These are phyloP conservation scores for Amphimallon solstitiale DNA, from an alignment of 2,888 invertebrate species.

Conservation along the genomic window DNA sequence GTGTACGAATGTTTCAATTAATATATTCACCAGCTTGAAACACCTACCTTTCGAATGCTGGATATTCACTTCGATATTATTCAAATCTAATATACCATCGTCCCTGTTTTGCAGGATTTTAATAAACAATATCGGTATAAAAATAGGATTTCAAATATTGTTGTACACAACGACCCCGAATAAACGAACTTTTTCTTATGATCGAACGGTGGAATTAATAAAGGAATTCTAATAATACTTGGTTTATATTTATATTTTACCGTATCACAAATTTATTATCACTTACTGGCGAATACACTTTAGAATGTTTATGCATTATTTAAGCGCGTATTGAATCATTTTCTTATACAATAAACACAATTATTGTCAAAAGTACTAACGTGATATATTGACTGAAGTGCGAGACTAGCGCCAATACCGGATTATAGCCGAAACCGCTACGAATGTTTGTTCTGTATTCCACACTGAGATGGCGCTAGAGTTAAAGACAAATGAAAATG, in stretches of 20 bases:
- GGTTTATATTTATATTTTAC: constrained; percentile 10
- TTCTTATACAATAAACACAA: constrained; percentile 57
- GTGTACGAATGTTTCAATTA: background rate
- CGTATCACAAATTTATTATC: constrained; percentile 40
- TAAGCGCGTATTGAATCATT: constrained; percentile 41
- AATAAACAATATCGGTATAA: constrained; percentile 17
- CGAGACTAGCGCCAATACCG: constrained; percentile 51
- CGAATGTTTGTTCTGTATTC: background rate
- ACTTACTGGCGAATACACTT: constrained; percentile 23
- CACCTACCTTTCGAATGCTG: constrained; percentile 15
- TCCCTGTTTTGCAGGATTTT: background rate
- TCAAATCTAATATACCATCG: constrained; percentile 13
- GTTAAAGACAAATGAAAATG: constrained; percentile 29
- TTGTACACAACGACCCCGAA: constrained; percentile 14
- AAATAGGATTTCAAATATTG: constrained; percentile 25
- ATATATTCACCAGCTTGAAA: background rate
- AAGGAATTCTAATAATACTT: constrained; percentile 14
- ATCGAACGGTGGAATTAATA: background rate
- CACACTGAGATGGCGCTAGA: background rate
- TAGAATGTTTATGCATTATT: constrained; percentile 21
- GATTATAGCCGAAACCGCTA: background rate
- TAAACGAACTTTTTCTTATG: constrained; percentile 16
- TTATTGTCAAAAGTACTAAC: constrained; percentile 58
- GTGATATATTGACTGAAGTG: constrained; percentile 60
- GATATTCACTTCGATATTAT: background rate